Evolutionary conservation across 2,888 invertebrate species (phyloP).

Genomic region (Neuroscelio doddi): DNA sequence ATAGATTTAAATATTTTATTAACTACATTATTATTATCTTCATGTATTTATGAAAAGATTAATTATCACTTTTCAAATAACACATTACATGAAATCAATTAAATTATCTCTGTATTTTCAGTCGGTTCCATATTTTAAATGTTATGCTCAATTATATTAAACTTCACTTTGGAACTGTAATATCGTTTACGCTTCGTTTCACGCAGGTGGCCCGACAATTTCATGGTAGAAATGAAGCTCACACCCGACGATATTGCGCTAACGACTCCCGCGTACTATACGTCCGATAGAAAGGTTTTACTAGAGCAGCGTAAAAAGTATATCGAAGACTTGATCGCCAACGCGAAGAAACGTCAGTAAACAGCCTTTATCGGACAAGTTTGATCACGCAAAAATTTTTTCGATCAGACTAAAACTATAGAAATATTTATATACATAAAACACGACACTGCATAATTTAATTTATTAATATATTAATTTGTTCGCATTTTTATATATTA

Average conservation of each 20-base stretch:
- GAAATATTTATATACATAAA: neutral
- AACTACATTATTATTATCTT: too few species aligned
- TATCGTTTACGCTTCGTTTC: slow-evolving; percentile 36
- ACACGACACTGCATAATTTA: neutral
- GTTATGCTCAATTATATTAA: slow-evolving; percentile 8
- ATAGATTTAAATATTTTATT: too few species aligned
- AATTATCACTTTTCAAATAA: too few species aligned
- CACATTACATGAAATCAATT: too few species aligned
- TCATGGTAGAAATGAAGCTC: slow-evolving; percentile 79
- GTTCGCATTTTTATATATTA: too few species aligned
- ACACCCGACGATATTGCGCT: slow-evolving; percentile 80
- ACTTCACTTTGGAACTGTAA: slow-evolving; percentile 9
- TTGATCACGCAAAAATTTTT: neutral
- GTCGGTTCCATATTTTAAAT: neutral
- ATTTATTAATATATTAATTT: too few species aligned
- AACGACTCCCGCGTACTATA: slow-evolving; percentile 78
- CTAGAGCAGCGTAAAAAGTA: slow-evolving; percentile 56
- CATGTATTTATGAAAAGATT: too few species aligned
- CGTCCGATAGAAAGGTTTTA: slow-evolving; percentile 73
- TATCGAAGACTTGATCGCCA: slow-evolving; percentile 56
- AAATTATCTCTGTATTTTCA: neutral
- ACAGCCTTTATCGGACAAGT: slow-evolving; percentile 14
- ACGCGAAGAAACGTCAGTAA: slow-evolving; percentile 48
- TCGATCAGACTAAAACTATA: neutral
- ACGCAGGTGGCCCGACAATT: slow-evolving; percentile 81